These are phyloP conservation scores for Oceanites oceanicus DNA, from an alignment of 2,113 vertebrate species.

Conservation along the genomic window DNA sequence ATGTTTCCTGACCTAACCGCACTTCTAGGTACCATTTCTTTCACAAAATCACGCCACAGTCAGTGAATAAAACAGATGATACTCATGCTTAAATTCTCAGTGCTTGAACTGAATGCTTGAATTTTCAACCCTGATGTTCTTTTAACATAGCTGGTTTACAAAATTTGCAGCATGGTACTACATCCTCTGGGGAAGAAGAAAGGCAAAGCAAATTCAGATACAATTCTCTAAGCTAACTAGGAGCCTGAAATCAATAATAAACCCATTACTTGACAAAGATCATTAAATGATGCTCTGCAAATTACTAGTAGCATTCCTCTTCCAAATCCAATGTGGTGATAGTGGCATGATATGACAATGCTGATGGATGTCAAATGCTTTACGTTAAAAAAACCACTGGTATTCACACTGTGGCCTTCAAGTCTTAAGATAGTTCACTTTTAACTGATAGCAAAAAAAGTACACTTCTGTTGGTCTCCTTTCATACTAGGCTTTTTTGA, in stretches of 20 bases:
- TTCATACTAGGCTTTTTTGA: not conserved
- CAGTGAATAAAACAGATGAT: not conserved
- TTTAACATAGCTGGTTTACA: not conserved
- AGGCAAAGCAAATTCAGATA: not conserved
- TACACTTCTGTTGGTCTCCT: not conserved
- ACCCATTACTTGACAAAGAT: constrained; percentile 48
- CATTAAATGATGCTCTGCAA: constrained; percentile 59
- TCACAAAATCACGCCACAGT: not conserved
- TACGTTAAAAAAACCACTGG: not conserved
- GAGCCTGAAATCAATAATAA: constrained; percentile 56
- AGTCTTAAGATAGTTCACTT: not conserved
- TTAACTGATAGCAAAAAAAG: not conserved
- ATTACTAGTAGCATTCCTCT: constrained; percentile 34
- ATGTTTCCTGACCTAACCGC: not conserved
- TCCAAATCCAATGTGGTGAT: constrained; percentile 26
- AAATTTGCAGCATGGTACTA: not conserved
- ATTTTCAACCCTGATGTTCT: not conserved
- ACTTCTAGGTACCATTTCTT: not conserved
- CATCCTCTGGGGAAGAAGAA: not conserved
- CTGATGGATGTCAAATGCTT: constrained; percentile 23
- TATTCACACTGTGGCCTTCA: not conserved
- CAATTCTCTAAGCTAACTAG: constrained; percentile 51
- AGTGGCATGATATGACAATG: not conserved
- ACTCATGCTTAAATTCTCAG: not conserved
- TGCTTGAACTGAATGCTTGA: not conserved